These are phyloP conservation scores for Dusona sp. DNA, from an alignment of 2,888 invertebrate species.

Conservation along the genomic window DNA sequence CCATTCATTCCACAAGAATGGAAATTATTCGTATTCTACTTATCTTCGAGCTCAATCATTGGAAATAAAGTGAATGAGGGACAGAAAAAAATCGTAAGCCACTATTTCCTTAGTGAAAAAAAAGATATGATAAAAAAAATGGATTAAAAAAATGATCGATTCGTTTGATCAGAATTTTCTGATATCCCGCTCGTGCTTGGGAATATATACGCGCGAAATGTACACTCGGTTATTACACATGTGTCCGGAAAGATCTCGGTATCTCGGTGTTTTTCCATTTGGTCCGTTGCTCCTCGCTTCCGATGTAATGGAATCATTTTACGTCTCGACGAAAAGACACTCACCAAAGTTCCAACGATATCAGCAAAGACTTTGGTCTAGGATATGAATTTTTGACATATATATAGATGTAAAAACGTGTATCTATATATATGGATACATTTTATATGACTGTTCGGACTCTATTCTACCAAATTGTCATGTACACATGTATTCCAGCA, in stretches of 20 bases:
- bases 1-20: not conserved
- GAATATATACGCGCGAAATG: not conserved
- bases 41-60: not conserved
- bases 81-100: not conserved
- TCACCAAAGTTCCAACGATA: slow-evolving; percentile 65
- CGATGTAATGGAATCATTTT: slow-evolving; percentile 61
- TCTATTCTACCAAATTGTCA: slow-evolving; percentile 62
- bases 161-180: not conserved
- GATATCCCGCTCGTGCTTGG: not conserved
- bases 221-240: slow-evolving; percentile 13
- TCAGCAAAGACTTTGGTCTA: slow-evolving; percentile 27
- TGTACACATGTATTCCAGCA: slow-evolving; percentile 17
- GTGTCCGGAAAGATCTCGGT: slow-evolving; percentile 36
- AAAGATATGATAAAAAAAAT: not conserved
- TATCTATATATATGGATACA: not conserved
- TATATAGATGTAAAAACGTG: not conserved
- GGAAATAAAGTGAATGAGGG: not conserved
- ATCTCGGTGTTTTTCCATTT: slow-evolving; percentile 45
- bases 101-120: not conserved
- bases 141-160: not conserved
- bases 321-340: slow-evolving; percentile 55
- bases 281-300: not conserved
- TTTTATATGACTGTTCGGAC: slow-evolving; percentile 46
- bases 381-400: not conserved
- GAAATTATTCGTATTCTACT: not conserved